These are phyloP conservation scores for Nymphalis c-album DNA, from an alignment of 2,888 invertebrate species.

Conservation along the genomic window DNA sequence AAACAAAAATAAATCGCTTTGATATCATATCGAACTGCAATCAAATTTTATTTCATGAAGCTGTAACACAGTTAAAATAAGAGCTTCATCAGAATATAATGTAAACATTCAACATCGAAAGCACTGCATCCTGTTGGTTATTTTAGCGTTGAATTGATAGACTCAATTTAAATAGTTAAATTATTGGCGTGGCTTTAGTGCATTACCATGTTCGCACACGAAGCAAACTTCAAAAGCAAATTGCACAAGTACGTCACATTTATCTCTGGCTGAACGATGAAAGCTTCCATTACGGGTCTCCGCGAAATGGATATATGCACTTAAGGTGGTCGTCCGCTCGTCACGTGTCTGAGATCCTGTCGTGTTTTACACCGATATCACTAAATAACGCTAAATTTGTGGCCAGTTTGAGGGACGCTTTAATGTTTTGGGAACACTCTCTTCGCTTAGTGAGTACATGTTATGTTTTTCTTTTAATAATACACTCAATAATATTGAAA, in stretches of 20 bases:
- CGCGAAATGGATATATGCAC: slow-evolving; percentile 72
- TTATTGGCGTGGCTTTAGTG: slow-evolving; percentile 63
- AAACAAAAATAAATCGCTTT: neutral
- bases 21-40: neutral
- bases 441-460: neutral
- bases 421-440: slow-evolving; percentile 1
- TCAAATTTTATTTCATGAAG: neutral
- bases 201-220: slow-evolving; percentile 56
- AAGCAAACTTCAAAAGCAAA: slow-evolving; percentile 70
- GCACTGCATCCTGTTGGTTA: slow-evolving; percentile 12
- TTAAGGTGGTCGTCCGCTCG: slow-evolving; percentile 57
- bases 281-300: slow-evolving; percentile 65
- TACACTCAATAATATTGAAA: neutral
- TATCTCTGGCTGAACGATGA: slow-evolving; percentile 67
- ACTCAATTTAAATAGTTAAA: slow-evolving; percentile 60
- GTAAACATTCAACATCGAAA: slow-evolving; percentile 1
- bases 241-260: slow-evolving; percentile 67
- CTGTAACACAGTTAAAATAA: slow-evolving; percentile 44
- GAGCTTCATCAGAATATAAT: slow-evolving; percentile 47
- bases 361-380: slow-evolving; percentile 49
- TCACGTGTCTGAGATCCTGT: slow-evolving; percentile 42
- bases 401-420: slow-evolving; percentile 6
- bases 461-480: neutral
- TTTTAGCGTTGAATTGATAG: slow-evolving; percentile 42
- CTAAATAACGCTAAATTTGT: slow-evolving; percentile 30